A percentile compares a stretch with the other conserved stretches of the same genome.
phyloP scores from a whole-genome alignment of 2,113 vertebrate genomes.

The Camarhynchus parvulus region DNA sequence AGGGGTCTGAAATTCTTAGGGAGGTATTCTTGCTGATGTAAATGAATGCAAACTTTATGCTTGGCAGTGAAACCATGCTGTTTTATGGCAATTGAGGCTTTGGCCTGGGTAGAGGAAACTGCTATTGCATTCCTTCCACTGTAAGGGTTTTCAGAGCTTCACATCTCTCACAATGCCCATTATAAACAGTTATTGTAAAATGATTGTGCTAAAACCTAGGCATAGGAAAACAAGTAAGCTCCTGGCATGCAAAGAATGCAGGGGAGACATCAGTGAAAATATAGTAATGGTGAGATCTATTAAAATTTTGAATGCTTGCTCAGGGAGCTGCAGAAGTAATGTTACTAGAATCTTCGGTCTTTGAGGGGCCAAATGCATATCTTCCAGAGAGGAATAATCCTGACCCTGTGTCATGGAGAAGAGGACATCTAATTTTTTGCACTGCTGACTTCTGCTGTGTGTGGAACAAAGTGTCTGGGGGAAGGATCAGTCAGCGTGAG shows the following conservation, averaged over 20 bases:
- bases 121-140: not conserved
- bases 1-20: not conserved
- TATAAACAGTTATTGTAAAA: conserved; percentile 6
- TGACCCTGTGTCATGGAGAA: not conserved
- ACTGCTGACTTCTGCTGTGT: not conserved
- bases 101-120: not conserved
- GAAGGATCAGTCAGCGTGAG: not conserved
- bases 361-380: not conserved
- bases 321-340: not conserved
- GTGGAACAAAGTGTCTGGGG: not conserved
- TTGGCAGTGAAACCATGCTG: not conserved
- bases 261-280: not conserved
- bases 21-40: not conserved
- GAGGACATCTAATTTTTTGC: not conserved
- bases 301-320: not conserved
- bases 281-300: not conserved
- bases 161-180: not conserved
- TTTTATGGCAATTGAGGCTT: not conserved
- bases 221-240: not conserved
- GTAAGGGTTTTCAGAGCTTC: not conserved
- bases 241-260: not conserved
- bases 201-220: not conserved
- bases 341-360: not conserved
- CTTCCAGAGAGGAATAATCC: not conserved
- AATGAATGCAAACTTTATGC: not conserved